Conservation (phyloP, 1,140 invertebrate species). For the Bombus superbus region DNA sequence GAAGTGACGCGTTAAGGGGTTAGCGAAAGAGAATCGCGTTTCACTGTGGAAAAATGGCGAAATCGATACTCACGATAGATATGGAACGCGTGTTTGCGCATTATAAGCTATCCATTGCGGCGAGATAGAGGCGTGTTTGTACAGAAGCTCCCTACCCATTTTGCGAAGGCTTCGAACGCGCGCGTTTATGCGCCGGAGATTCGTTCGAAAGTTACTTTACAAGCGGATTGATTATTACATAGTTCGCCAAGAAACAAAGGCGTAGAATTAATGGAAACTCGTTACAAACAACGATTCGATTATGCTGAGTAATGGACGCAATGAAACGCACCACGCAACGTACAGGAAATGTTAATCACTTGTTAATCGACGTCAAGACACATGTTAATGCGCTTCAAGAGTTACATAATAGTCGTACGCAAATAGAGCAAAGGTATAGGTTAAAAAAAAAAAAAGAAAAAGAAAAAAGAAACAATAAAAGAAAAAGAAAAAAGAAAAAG, state of each 20-base stretch:
- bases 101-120: constrained; percentile 10
- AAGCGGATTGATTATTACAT: neutral
- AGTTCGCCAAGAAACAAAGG: neutral
- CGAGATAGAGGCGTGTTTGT: constrained; percentile 1
- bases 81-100: constrained; percentile 15
- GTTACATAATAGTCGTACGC: neutral
- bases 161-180: neutral
- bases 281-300: neutral
- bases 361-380: neutral
- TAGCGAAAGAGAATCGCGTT: neutral
- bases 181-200: neutral
- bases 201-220: neutral
- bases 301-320: neutral
- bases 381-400: constrained; percentile 10
- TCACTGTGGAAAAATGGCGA: neutral
- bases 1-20: neutral
- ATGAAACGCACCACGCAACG: neutral
- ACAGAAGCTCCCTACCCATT: neutral
- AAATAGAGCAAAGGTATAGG: neutral
- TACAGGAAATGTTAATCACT: neutral
- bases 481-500: neutral
- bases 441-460: neutral
- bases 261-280: neutral
- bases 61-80: constrained; percentile 3
- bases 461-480: no score